A percentile compares a stretch with the other conserved stretches of the same genome.
phyloP scores from a whole-genome alignment of 2,888 invertebrate species.

The Gandaritis pyraliata region DNA sequence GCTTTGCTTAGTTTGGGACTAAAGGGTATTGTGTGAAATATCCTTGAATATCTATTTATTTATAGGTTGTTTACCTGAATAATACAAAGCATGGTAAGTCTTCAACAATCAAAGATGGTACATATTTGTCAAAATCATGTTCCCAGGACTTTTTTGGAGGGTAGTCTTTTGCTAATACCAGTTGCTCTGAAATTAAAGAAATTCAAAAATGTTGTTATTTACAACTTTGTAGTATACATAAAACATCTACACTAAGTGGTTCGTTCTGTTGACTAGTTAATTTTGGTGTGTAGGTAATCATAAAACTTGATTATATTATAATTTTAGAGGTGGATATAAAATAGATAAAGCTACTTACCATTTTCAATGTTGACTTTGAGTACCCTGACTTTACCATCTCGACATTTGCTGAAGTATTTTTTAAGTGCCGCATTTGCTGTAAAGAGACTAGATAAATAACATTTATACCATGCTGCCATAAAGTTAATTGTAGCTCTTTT shows the following conservation, averaged over 20 bases:
- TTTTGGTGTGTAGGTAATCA: too few relatives aligned
- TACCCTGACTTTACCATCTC: slow-evolving; percentile 91
- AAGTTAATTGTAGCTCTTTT: too few relatives aligned
- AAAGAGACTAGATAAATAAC: slow-evolving; percentile 42
- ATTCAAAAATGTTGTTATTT: too few relatives aligned
- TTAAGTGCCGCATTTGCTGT: slow-evolving; percentile 92
- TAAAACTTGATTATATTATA: too few relatives aligned
- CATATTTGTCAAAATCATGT: slow-evolving; percentile 91
- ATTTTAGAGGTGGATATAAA: neutral
- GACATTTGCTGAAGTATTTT: slow-evolving; percentile 92
- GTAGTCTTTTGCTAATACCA: slow-evolving; percentile 86
- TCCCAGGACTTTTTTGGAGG: slow-evolving; percentile 92
- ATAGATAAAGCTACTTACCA: slow-evolving; percentile 81
- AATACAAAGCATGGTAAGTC: slow-evolving; percentile 96
- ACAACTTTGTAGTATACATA: too few relatives aligned
- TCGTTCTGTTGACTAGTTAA: too few relatives aligned
- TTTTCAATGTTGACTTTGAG: slow-evolving; percentile 94
- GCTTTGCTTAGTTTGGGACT: too few relatives aligned
- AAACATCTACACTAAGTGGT: too few relatives aligned
- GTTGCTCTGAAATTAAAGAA: slow-evolving; percentile 86
- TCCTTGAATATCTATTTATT: too few relatives aligned
- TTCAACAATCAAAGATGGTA: slow-evolving; percentile 88
- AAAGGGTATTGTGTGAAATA: too few relatives aligned
- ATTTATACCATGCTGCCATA: too few relatives aligned
- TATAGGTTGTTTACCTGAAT: slow-evolving; percentile 85